These are phyloP conservation scores for Coptodon rendalli DNA, from an alignment of 2,113 vertebrate genomes.

Conservation along the genomic window DNA sequence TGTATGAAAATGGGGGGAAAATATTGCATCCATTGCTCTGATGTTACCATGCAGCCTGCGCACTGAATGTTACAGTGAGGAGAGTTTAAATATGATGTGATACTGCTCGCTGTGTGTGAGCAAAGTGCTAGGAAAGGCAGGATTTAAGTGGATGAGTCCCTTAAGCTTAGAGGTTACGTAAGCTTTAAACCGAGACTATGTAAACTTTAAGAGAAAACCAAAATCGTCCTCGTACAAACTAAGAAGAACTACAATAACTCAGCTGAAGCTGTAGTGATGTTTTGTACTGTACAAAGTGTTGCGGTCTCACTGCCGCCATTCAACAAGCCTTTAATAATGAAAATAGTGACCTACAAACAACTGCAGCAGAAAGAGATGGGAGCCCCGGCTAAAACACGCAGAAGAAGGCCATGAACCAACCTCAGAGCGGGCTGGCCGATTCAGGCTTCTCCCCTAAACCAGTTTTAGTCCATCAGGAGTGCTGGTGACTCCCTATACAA, in stretches of 20 bases:
- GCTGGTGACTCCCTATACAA: no score
- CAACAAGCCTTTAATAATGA: neutral
- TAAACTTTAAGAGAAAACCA: neutral
- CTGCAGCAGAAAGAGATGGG: neutral
- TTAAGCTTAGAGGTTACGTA: neutral
- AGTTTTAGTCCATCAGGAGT: neutral
- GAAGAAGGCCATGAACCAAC: neutral
- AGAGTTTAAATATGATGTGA: neutral
- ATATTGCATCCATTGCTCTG: neutral
- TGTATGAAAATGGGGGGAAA: neutral
- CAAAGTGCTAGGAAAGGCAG: neutral
- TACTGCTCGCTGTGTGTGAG: neutral
- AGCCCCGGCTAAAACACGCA: accelerated
- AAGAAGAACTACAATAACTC: neutral
- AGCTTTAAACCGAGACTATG: neutral
- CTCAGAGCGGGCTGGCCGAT: accelerated
- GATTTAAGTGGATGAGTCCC: neutral
- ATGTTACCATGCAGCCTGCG: neutral
- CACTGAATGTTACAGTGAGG: neutral
- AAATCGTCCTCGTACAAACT: accelerated
- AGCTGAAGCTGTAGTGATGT: neutral
- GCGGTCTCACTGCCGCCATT: neutral
- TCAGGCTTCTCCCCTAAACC: neutral
- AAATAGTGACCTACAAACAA: neutral
- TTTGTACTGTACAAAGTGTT: neutral